phyloP scores from a whole-genome alignment of 2,797 vertebrate species.

The Protosalanx chinensis region DNA sequence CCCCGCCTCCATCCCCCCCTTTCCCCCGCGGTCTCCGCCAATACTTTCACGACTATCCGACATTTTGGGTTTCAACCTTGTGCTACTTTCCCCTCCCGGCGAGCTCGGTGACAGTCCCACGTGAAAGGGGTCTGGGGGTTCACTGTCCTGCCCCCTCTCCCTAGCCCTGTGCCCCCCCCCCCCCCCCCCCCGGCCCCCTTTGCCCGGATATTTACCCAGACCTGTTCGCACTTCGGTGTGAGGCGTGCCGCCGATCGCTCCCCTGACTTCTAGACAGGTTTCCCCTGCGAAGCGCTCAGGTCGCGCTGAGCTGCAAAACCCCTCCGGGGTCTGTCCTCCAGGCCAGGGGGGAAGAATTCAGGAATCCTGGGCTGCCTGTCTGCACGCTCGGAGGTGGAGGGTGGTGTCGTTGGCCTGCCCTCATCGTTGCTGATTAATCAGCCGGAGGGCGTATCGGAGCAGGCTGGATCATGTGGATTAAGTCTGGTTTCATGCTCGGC shows the following conservation, averaged over 20 bases:
- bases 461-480: constrained; percentile 22
- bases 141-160: too few species aligned
- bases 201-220: constrained; percentile 35
- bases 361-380: background rate
- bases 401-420: constrained; percentile 15
- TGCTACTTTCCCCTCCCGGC: background rate
- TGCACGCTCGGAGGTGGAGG: background rate
- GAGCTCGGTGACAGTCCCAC: too few species aligned
- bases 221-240: constrained; percentile 37
- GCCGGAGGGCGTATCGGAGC: constrained; percentile 14
- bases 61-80: background rate
- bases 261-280: constrained; percentile 38
- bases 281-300: constrained; percentile 24
- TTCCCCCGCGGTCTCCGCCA: background rate
- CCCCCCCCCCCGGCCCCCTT: background rate
- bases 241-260: constrained; percentile 20
- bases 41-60: constrained; percentile 1
- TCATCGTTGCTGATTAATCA: constrained; percentile 28
- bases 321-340: constrained; percentile 9
- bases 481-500: constrained; percentile 32
- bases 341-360: background rate
- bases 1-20: background rate
- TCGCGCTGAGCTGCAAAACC: constrained; percentile 32
- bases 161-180: background rate
- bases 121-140: too few species aligned